Evolutionary conservation across 2,888 invertebrate species (phyloP), one percentile per base, ranked within the genome.

Genomic region (Pristionchus entomophagus): DNA sequence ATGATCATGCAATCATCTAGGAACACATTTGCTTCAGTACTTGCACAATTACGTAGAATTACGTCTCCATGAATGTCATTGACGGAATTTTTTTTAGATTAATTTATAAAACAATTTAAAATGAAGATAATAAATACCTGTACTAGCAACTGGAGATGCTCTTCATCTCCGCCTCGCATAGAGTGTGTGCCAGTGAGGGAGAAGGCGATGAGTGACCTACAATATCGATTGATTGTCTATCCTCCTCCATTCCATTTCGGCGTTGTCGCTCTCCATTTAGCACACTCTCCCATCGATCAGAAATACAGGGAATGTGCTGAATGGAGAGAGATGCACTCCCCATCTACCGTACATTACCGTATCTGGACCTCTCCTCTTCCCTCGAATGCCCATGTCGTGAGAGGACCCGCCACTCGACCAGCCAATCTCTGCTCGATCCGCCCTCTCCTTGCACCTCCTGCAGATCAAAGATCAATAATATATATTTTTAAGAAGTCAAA

Each of bases 181-280:
- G 94, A n/a, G 94, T 93, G 90, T 95, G 95, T 95, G 97, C 97
- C 87, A 99, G 98, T 93, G 98, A 99, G 62, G 12, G 99, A 98
- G 93, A 97, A 98, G 0, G 98, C 98, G 88, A 99, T 98, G 8
- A 99, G 95, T 0, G 99, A 99, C 88, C 99, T 62, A 41, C n/a
- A n/a, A 73, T n/a, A n/a, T 22, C 32, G 2, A 45, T 45, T 6
- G 19, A 35, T 65, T 10, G 6, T 10, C 45, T 45, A 6, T 45
- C 59, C 22, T 59, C 22, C 29, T 6, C 6, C 8, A 22, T 22
- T 65, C 65, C 2, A 73, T 22, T n/a, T n/a, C 56, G 19, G n/a
- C n/a, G n/a, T n/a, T n/a, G n/a, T n/a, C n/a, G n/a, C n/a, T n/a
- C n/a, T n/a, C n/a, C n/a, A n/a, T n/a, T n/a, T n/a, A n/a, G n/a